Base-by-base conservation (phyloP, 2,113 vertebrate genomes). In the Hypanus sabinus region DNA sequence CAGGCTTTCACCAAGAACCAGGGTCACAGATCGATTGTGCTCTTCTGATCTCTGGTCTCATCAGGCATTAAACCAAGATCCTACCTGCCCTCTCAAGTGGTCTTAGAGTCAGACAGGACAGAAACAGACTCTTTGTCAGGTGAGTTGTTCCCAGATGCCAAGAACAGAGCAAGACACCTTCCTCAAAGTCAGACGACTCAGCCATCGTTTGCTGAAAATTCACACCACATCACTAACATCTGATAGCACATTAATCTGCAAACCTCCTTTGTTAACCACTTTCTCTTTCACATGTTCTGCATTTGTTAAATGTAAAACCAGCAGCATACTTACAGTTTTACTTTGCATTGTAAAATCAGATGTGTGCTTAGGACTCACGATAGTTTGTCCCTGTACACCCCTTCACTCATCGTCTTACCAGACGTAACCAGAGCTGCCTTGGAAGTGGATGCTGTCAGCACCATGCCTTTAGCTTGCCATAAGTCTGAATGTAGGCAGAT, bases 121-220 rank as follows among this genome's bases (percentile, higher is more conserved):
- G 46, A 46, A 46, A 1, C 2, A 46, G 46, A 46, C 46, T 1
- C 46, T 46, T 46, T 46, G 81, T 10, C 81, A 55, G 62, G 3
- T 85, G 81, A n/a, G 18, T 55, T 85, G 24, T 85, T 38, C 27
- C 57, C 46, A 85, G 55, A 3, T 85, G 0, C 81, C 81, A 30
- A 3, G 46, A 46, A 46, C 46, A 46, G 46, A 46, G 46, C 46
- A 3, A 80, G 33, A 87, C 46, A 87, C 57, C 55, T 30, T 24
- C 30, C 57, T 87, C 83, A 62, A 87, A 87, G 24, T 27, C 81
- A 87, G 81, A 87, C 83, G 81, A 87, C 83, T 87, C 83, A 87
- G 46, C 46, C 46, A 60, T 60, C 60, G 24, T 55, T 14, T 22
- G 24, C 46, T 46, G 46, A 46, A 87, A 87, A 87, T 87, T 24